A percentile compares a stretch with the other conserved stretches of the same genome.
phyloP scores from a whole-genome alignment of 2,888 invertebrate genomes.

The Andricus curvator region DNA sequence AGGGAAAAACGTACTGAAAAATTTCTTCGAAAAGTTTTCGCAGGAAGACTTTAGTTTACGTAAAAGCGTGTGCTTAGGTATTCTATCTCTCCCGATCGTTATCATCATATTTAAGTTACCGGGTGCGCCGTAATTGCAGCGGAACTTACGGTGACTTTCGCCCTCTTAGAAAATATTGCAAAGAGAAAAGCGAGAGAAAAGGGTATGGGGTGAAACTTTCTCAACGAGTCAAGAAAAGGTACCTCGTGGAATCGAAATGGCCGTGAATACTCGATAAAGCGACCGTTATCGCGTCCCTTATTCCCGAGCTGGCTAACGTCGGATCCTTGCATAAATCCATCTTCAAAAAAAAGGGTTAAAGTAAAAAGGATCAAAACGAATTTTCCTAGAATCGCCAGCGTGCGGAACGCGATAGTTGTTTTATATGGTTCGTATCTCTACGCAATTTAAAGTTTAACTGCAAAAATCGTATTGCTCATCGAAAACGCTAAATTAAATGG shows the following conservation, averaged over 20 bases:
- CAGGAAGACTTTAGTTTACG: background rate
- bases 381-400: conserved; percentile 49
- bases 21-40: conserved; percentile 3
- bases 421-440: conserved; percentile 73
- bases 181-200: background rate
- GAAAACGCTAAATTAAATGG: background rate
- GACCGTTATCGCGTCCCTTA: conserved; percentile 20
- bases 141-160: conserved; percentile 22
- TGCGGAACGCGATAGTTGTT: conserved; percentile 65
- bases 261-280: conserved; percentile 31
- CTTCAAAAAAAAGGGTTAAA: conserved; percentile 18
- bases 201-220: conserved; percentile 40
- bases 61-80: conserved; percentile 14
- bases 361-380: conserved; percentile 42
- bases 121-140: conserved; percentile 28
- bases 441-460: conserved; percentile 68
- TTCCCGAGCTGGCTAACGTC: background rate
- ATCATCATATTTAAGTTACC: conserved; percentile 39
- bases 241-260: conserved; percentile 10
- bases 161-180: conserved; percentile 27
- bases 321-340: conserved; percentile 7
- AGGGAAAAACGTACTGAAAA: background rate
- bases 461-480: conserved; percentile 57
- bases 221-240: conserved; percentile 48
- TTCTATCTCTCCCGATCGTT: conserved; percentile 36